phyloP scores from a whole-genome alignment of 1,140 invertebrate genomes.

The honey bee (Apis mellifera) region Amel_HAv3.1 CM009931.2:17472501-17473000 shows the following conservation, averaged over 20 bases:
- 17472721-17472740: not conserved
- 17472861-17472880: not conserved
- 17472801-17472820: constrained; percentile 10
- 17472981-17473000: not conserved
- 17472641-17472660: constrained; percentile 17
- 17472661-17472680: not conserved
- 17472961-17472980: too few species aligned
- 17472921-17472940: not conserved
- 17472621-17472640: not conserved
- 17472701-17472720: constrained; percentile 1
- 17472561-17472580: constrained; percentile 1
- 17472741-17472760: constrained; percentile 1
- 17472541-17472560: not conserved
- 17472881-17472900: not conserved
- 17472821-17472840: not conserved
- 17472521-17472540: too few species aligned
- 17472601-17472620: not conserved
- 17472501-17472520: too few species aligned
- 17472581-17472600: not conserved
- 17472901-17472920: not conserved
- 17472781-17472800: constrained; percentile 21
- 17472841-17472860: not conserved
- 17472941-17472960: not conserved
- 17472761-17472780: not conserved
- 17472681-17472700: not conserved